Evolutionary conservation across 1,140 invertebrate genomes (phyloP), one percentile per base, ranked within the genome.

Genomic region (Drosophila mojavensis): DNA sequence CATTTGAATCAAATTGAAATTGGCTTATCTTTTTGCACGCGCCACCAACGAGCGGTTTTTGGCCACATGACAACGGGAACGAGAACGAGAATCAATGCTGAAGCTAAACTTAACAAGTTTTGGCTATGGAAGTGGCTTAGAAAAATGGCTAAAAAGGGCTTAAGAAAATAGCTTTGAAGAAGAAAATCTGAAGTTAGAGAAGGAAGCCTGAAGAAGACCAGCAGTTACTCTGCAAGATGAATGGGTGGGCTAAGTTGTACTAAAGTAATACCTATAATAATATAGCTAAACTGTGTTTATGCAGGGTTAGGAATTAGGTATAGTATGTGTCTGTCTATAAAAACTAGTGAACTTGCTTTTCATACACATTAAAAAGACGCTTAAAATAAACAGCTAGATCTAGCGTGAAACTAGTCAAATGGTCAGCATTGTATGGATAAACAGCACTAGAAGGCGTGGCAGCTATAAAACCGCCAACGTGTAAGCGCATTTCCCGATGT

Each of bases 1-100:
- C 77, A 84, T 88, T 84, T 84, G 84, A 88, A 78, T 84, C 80
- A 84, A 89, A 81, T 88, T 73, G 70, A 89, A 89, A 88, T 88
- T 88, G 84, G 84, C 84, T 88, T 88, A 84, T 88, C 84, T 89
- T 75, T 84, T 81, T 84, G 84, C 68, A 61, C 4, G 68, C 58
- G 73, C 79, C 72, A 79, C 64, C 61, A 86, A 79, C 56, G 61
- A 72, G 82, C 45, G 64, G 81, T 72, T 85, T 81, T 36, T 71
- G 36, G 54, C 55, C 36, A 47, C 61, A 64, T n/a, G 39, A 24
- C 59, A 41, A 24, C 28, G 43, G 13, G 15, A 26, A 28, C 24
- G 39, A 24, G 45, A 41, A 24, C 28, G 43, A n/a, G n/a, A n/a
- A 53, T 13, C 56, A 17, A n/a, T 20, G 54, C 5, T 56, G 54